A percentile compares a stretch with the other conserved stretches of the same genome.
Conservation (phyloP, 2,888 invertebrate species). For the Pristionchus entomophagus region DNA sequence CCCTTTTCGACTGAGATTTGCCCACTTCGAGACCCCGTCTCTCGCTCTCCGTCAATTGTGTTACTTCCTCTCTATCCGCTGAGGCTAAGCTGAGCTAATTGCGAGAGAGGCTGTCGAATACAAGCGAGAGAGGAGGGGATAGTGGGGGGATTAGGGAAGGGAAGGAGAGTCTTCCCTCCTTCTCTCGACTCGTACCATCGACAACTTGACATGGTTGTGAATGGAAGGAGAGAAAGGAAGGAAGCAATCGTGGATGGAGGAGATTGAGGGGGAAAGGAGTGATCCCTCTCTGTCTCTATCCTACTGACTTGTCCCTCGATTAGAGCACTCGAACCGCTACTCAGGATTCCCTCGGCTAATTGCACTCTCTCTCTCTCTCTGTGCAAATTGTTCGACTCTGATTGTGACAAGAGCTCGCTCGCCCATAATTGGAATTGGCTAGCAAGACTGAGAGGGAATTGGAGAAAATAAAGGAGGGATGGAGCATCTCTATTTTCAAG, state of each 20-base stretch:
- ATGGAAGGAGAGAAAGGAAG: conserved; percentile 17
- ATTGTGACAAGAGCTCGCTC: conserved; percentile 15
- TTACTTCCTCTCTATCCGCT: conserved; percentile 34
- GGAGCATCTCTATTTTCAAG: background rate
- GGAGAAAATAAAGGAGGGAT: background rate
- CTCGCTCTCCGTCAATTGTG: conserved; percentile 44
- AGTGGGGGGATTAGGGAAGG: background rate
- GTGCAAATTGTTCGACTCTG: conserved; percentile 32
- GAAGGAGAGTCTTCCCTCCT: background rate
- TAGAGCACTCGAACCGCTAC: background rate
- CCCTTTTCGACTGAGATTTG: background rate
- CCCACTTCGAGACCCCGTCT: conserved; percentile 28
- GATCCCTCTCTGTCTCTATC: background rate
- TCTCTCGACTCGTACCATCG: conserved; percentile 11
- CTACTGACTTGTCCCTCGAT: conserved; percentile 23
- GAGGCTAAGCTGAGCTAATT: conserved; percentile 44
- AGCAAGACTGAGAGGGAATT: conserved; percentile 11
- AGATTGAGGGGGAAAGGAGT: background rate
- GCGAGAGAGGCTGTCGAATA: background rate
- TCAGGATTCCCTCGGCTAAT: conserved; percentile 1
- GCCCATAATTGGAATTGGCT: conserved; percentile 17
- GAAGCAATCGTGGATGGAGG: conserved; percentile 45
- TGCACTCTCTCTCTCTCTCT: conserved; percentile 24
- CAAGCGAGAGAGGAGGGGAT: background rate
- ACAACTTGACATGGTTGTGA: conserved; percentile 29